phyloP scores from a whole-genome alignment of 2,113 vertebrate species.

The Vulpes vulpes region DNA sequence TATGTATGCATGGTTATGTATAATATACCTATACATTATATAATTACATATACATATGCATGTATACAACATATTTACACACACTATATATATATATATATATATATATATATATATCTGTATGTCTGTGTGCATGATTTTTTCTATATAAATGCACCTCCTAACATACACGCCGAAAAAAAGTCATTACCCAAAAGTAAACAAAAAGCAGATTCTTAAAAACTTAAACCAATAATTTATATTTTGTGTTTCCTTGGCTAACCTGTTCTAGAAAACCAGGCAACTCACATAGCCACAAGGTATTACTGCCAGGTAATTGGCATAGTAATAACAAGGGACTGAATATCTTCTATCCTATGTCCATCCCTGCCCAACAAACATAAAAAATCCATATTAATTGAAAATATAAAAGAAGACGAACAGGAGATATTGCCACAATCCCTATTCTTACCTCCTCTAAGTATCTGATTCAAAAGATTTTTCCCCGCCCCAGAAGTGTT shows the following conservation, averaged over 20 bases:
- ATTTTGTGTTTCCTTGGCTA: background rate
- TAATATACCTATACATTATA: background rate
- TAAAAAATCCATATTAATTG: background rate
- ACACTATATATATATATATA: background rate
- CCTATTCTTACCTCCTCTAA: background rate
- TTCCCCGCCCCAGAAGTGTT: background rate
- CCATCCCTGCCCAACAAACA: background rate
- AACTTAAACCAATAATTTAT: background rate
- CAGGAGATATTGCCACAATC: background rate
- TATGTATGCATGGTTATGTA: background rate
- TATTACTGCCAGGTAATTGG: background rate
- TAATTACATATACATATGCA: background rate
- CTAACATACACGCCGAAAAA: background rate
- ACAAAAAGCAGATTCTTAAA: background rate
- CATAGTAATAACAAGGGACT: background rate
- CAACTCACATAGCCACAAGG: background rate
- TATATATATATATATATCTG: background rate
- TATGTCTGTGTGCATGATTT: background rate
- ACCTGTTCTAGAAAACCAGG: background rate
- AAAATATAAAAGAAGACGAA: background rate
- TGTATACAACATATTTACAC: background rate
- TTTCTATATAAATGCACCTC: background rate
- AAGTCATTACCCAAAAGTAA: background rate
- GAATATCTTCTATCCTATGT: background rate
- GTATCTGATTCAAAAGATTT: background rate